Percentiles rank a stretch among this genome's conserved stretches.
These are phyloP conservation scores for Cyclina sinensis DNA, from an alignment of 1,140 invertebrate species.

Conservation along the genomic window DNA sequence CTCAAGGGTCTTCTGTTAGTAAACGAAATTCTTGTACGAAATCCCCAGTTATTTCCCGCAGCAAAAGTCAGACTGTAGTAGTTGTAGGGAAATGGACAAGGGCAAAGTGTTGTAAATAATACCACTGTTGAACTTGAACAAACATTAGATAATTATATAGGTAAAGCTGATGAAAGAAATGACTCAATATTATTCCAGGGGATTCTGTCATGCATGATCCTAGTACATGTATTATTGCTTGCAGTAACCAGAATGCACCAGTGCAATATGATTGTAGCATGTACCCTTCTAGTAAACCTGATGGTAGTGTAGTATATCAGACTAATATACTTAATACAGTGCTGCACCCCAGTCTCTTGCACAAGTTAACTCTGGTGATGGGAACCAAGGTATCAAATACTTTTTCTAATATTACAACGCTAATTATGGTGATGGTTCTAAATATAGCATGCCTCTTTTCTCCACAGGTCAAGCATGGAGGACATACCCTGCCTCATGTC, in stretches of 20 bases:
- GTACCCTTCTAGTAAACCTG: slow-evolving; percentile 3
- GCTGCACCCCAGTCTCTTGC: neutral
- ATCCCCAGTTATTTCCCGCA: neutral
- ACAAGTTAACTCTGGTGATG: slow-evolving; percentile 36
- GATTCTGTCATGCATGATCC: slow-evolving; percentile 60
- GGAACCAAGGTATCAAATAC: slow-evolving; percentile 17
- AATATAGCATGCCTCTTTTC: slow-evolving; percentile 65
- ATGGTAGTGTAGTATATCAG: neutral
- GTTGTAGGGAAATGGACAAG: slow-evolving; percentile 48
- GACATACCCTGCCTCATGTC: slow-evolving; percentile 20
- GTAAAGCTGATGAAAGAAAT: slow-evolving; percentile 34
- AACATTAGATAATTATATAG: slow-evolving; percentile 50
- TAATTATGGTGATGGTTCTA: slow-evolving; percentile 56
- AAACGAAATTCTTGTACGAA: neutral
- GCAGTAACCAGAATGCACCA: slow-evolving; percentile 13
- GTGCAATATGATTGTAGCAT: neutral
- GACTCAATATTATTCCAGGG: slow-evolving; percentile 74
- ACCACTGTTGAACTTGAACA: slow-evolving; percentile 65
- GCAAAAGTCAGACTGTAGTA: slow-evolving; percentile 31
- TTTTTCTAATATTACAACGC: slow-evolving; percentile 40
- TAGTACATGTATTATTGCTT: slow-evolving; percentile 61
- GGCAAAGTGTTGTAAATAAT: neutral
- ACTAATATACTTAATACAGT: neutral
- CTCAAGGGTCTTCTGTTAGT: slow-evolving; percentile 8
- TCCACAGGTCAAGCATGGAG: slow-evolving; percentile 53